Conservation (phyloP, 64 coral and sea anemone species). For the Stichodactyla mertensii region DNA sequence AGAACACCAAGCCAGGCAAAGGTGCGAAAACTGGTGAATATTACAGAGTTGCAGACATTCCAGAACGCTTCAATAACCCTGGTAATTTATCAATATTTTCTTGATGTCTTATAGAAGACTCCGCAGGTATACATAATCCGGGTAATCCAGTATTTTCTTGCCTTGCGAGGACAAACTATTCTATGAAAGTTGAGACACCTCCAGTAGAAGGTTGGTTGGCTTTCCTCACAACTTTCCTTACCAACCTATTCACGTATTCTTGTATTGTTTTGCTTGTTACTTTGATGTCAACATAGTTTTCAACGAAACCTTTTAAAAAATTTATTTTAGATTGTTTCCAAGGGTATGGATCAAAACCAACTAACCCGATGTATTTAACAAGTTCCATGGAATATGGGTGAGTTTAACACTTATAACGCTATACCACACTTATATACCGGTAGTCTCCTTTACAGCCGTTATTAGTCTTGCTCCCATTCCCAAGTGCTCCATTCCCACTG, state of each 20-base stretch:
- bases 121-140: slow-evolving; percentile 76
- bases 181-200: not conserved
- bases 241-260: not conserved
- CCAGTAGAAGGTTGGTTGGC: slow-evolving; percentile 37
- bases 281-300: no score
- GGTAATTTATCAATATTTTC: slow-evolving; percentile 48
- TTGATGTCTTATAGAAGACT: slow-evolving; percentile 55
- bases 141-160: slow-evolving; percentile 98
- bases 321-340: slow-evolving; percentile 80
- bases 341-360: slow-evolving; percentile 76
- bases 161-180: slow-evolving; percentile 24
- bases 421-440: not conserved
- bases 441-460: no score
- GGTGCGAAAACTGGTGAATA: slow-evolving; percentile 86
- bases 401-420: not conserved
- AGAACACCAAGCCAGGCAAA: slow-evolving; percentile 80
- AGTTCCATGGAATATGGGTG: slow-evolving; percentile 99
- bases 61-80: slow-evolving; percentile 94
- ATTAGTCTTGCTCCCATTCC: no score
- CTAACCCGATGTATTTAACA: slow-evolving; percentile 97
- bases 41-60: slow-evolving; percentile 89
- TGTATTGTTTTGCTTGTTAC: no score
- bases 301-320: not conserved
- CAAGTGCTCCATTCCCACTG: no score
- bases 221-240: not conserved